Conservation (phyloP, 1,140 invertebrate genomes). For the Hylaeus anthracinus region DNA sequence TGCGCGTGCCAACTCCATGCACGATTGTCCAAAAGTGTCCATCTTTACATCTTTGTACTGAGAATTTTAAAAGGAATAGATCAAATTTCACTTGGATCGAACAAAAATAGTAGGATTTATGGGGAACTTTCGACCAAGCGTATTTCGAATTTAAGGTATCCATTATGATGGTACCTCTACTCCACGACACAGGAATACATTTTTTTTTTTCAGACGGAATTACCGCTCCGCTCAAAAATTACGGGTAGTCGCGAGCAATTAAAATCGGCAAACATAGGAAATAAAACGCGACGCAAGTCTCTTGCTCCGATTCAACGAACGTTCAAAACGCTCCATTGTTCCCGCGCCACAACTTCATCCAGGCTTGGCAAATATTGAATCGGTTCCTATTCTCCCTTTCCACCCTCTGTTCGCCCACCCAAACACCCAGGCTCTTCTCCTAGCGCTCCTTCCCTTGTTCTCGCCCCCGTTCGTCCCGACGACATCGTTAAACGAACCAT, state of each 20-base stretch:
- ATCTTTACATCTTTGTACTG: too few relatives aligned
- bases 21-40: too few relatives aligned
- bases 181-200: too few relatives aligned
- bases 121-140: too few relatives aligned
- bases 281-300: neutral
- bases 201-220: neutral
- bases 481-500: neutral
- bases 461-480: neutral
- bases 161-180: too few relatives aligned
- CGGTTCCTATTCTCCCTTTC: neutral
- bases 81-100: too few relatives aligned
- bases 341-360: constrained; percentile 5
- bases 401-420: neutral
- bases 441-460: neutral
- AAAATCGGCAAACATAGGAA: constrained; percentile 16
- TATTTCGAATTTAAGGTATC: too few relatives aligned
- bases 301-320: constrained; percentile 5
- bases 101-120: too few relatives aligned
- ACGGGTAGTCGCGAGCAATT: neutral
- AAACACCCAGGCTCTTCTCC: neutral
- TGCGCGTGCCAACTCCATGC: too few relatives aligned
- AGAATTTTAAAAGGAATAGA: too few relatives aligned
- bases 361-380: constrained; percentile 19
- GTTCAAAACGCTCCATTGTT: neutral
- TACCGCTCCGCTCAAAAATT: neutral